A percentile compares a stretch with the other conserved stretches of the same genome.
Conservation (phyloP, 2,888 invertebrate species). For the Ormyrus rosae region DNA sequence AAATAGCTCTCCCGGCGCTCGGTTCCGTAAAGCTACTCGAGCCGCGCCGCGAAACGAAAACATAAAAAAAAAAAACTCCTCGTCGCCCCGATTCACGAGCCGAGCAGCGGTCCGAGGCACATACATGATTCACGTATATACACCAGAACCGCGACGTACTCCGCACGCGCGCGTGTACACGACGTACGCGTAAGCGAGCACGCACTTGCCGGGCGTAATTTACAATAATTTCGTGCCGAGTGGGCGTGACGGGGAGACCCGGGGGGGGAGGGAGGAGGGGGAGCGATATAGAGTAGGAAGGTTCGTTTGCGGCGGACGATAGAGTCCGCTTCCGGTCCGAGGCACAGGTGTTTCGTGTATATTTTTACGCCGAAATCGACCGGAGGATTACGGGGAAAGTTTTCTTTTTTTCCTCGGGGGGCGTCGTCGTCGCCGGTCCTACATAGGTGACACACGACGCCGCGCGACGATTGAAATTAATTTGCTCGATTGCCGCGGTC, state of each 20-base stretch:
- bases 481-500: conserved; percentile 37
- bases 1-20: not conserved
- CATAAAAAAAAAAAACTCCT: not conserved
- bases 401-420: not conserved
- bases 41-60: too few relatives aligned
- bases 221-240: conserved; percentile 61
- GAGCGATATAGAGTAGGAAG: not conserved
- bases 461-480: conserved; percentile 48
- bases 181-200: conserved; percentile 36
- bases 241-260: conserved; percentile 51
- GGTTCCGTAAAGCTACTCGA: not conserved
- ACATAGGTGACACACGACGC: not conserved
- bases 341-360: too few relatives aligned
- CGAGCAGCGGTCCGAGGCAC: not conserved
- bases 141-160: not conserved
- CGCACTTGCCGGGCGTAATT: conserved; percentile 58
- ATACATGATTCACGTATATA: conserved; percentile 3
- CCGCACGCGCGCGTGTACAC: not conserved
- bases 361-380: too few relatives aligned
- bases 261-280: not conserved
- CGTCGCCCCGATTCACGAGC: too few relatives aligned
- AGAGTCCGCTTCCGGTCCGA: too few relatives aligned
- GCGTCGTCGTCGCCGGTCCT: not conserved
- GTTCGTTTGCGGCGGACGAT: too few relatives aligned
- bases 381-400: too few relatives aligned